Evolutionary conservation across 1,140 invertebrate species (phyloP).

Genomic region (Trichoplusia ni): DNA sequence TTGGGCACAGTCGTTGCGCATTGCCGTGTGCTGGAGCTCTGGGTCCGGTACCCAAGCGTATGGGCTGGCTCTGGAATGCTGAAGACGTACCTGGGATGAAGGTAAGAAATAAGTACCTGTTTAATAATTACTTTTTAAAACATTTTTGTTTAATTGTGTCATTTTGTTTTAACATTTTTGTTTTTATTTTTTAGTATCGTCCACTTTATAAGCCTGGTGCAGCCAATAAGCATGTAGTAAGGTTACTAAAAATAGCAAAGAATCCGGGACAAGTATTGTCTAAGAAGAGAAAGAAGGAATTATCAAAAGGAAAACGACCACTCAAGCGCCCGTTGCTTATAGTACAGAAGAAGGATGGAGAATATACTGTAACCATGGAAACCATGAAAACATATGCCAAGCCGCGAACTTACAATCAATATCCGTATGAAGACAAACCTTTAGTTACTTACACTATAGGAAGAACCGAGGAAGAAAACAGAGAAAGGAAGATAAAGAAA

Average conservation of each 20-base stretch:
- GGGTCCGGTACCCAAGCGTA: slow-evolving; percentile 61
- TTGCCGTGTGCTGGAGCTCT: slow-evolving; percentile 65
- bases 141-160: slow-evolving; percentile 8
- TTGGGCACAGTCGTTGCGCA: slow-evolving; percentile 68
- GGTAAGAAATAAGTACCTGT: slow-evolving; percentile 47
- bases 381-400: slow-evolving; percentile 69
- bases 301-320: slow-evolving; percentile 54
- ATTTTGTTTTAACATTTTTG: slow-evolving; percentile 46
- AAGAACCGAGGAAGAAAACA: slow-evolving; percentile 72
- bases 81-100: slow-evolving; percentile 68
- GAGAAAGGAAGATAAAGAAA: slow-evolving; percentile 59
- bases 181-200: slow-evolving; percentile 69
- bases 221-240: slow-evolving; percentile 66
- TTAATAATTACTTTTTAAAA: slow-evolving; percentile 18
- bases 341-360: slow-evolving; percentile 69
- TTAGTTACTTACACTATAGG: slow-evolving; percentile 68
- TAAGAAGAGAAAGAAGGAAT: slow-evolving; percentile 64
- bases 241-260: slow-evolving; percentile 63
- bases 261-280: slow-evolving; percentile 57
- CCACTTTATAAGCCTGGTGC: slow-evolving; percentile 71
- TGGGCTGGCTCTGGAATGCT: slow-evolving; percentile 76
- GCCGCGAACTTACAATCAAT: slow-evolving; percentile 63
- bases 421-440: slow-evolving; percentile 73
- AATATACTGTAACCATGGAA: slow-evolving; percentile 73
- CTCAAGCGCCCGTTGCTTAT: slow-evolving; percentile 65